Conservation (phyloP, 53 echinoderm and acorn worm genomes). For the Henricia sp. region DNA sequence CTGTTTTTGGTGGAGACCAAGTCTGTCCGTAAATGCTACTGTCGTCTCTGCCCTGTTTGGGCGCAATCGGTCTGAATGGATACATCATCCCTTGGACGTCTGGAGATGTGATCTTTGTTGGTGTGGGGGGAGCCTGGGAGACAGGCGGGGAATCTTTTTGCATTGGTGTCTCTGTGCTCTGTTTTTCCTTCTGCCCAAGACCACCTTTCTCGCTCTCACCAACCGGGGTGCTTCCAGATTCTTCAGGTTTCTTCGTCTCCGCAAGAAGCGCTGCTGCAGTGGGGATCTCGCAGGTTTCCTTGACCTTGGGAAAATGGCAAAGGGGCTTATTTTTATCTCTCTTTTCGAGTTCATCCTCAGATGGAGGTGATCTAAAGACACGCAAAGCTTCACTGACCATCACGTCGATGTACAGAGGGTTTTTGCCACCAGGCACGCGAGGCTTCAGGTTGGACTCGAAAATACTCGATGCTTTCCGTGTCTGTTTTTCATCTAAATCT, state of each 20-base stretch:
- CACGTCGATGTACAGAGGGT: conserved; percentile 4
- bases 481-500: not conserved
- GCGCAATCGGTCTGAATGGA: not conserved
- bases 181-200: not conserved
- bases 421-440: not conserved
- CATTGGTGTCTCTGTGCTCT: not conserved
- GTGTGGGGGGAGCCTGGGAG: not conserved
- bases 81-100: not conserved
- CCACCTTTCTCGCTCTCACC: not conserved
- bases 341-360: not conserved
- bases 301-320: not conserved
- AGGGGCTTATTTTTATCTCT: not conserved
- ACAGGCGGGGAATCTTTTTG: not conserved
- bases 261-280: not conserved
- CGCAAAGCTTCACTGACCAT: conserved; percentile 14
- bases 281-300: not conserved
- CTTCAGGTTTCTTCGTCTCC: not conserved
- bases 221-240: not conserved
- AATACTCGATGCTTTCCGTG: not conserved
- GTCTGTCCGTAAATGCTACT: not conserved
- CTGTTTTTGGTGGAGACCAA: not conserved
- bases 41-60: not conserved
- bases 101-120: not conserved
- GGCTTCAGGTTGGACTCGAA: not conserved
- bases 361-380: not conserved